Evolutionary conservation across 1,140 invertebrate genomes (phyloP), one percentile per base, ranked within the genome.

Genomic region (Apolygus lucorum): DNA sequence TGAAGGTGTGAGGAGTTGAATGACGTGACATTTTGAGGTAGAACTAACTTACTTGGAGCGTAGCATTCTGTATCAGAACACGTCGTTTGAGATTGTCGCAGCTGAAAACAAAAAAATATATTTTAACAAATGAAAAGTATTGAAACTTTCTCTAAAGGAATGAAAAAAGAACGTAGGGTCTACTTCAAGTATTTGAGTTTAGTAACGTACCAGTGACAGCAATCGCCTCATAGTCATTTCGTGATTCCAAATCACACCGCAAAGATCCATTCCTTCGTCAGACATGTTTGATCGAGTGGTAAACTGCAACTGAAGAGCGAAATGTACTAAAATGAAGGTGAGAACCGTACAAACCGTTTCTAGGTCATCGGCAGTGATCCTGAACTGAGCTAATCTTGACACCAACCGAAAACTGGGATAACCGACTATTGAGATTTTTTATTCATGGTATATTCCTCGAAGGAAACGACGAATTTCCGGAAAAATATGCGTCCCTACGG

Each of bases 41-140:
- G n/a, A n/a, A n/a, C n/a, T n/a, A n/a, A 78, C 80, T 81, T 78
- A 84, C 82, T 73, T 72, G 82, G 81, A 70, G 86, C 87, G 72
- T 90, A 81, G 77, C 93, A 96, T 77, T 94, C 90, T 66, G 80
- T 90, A 76, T 95, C 91, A 62, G 91, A 90, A 79, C 93, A 96
- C 75, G 90, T 86, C 28, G 85, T 81, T 80, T 95, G 92, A 1
- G 89, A 88, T 77, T 91, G 90, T 52, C 92, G 85, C 68, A 95
- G 82, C 93, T 95, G 79, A n/a, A n/a, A n/a, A n/a, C n/a, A n/a
- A n/a, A n/a, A n/a, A n/a, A n/a, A n/a, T n/a, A n/a, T n/a, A n/a
- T n/a, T n/a, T n/a, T 67, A 4, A 42, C 34, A 42, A 42, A 17
- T 8, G 34, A 42, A 42, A 42, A 42, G 4, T 42, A 42, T 8